phyloP scores from a whole-genome alignment of 2,888 invertebrate genomes.

The Dryococelus australis region DNA sequence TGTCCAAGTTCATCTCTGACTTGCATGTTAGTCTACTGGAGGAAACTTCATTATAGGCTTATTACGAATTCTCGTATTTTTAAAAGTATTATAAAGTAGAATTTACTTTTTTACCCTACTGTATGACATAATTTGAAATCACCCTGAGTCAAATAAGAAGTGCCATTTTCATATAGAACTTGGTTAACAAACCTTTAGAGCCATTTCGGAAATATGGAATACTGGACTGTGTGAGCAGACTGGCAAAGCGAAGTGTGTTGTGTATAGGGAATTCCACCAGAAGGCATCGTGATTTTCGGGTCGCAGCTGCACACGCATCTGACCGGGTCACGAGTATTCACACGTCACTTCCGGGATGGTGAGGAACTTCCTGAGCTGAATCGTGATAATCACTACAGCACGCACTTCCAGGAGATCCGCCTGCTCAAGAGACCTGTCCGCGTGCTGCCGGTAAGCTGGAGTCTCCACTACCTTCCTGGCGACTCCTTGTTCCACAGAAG shows the following conservation, averaged over 20 bases:
- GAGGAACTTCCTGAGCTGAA: constrained; percentile 85
- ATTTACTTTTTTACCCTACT: no score
- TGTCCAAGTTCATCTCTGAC: no score
- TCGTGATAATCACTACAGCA: constrained; percentile 93
- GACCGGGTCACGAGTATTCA: constrained; percentile 84
- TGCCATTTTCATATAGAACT: no score
- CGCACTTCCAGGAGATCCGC: constrained; percentile 98
- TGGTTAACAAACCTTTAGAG: no score
- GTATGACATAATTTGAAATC: no score
- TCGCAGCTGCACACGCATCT: constrained; percentile 98
- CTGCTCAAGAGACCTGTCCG: constrained; percentile 79
- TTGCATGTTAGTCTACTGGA: no score
- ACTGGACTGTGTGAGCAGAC: no score
- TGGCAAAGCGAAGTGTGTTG: not conserved
- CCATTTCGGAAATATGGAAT: no score
- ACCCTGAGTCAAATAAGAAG: no score
- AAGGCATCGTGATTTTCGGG: constrained; percentile 91
- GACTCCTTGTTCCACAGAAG: not conserved
- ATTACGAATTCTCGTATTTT: no score
- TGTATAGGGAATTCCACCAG: constrained; percentile 75
- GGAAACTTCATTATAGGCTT: no score
- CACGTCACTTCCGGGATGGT: constrained; percentile 84
- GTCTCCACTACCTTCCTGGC: not conserved
- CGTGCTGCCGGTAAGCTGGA: constrained; percentile 76
- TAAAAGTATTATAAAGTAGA: no score